These are phyloP conservation scores for Spisula solida DNA, from an alignment of 2,888 invertebrate genomes.

Conservation along the genomic window DNA sequence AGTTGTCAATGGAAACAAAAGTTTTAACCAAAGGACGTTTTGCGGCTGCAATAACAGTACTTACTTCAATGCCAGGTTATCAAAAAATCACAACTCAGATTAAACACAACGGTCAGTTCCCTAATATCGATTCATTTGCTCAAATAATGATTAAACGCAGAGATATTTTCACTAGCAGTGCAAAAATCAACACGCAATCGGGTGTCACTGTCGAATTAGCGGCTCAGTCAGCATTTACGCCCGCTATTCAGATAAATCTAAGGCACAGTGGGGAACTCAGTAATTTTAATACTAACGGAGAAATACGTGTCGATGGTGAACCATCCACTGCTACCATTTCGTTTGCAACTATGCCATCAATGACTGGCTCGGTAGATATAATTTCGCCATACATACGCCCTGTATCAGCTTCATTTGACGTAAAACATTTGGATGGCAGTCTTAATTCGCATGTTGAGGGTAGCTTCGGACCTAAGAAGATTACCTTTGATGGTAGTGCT, in stretches of 20 bases:
- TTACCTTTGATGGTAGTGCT: slow-evolving; percentile 24
- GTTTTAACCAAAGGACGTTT: slow-evolving; percentile 23
- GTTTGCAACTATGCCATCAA: slow-evolving; percentile 34
- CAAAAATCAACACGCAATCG: slow-evolving; percentile 27
- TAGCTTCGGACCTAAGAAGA: slow-evolving; percentile 1
- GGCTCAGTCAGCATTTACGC: slow-evolving; percentile 48
- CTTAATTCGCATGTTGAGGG: slow-evolving; percentile 32
- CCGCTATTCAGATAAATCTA: slow-evolving; percentile 52
- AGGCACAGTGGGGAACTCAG: slow-evolving; percentile 42
- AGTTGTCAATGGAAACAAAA: slow-evolving; percentile 50
- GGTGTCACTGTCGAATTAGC: slow-evolving; percentile 31
- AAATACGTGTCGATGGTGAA: slow-evolving; percentile 52
- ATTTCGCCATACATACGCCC: slow-evolving; percentile 30
- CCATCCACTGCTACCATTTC: slow-evolving; percentile 30
- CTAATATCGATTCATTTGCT: slow-evolving; percentile 33
- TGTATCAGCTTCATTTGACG: slow-evolving; percentile 38
- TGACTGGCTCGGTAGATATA: slow-evolving; percentile 34
- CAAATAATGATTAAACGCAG: slow-evolving; percentile 56
- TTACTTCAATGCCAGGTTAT: slow-evolving; percentile 57
- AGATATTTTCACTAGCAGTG: slow-evolving; percentile 44
- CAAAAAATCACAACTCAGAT: slow-evolving; percentile 44
- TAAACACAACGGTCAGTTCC: slow-evolving; percentile 52
- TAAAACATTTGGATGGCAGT: not conserved
- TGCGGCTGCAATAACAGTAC: slow-evolving; percentile 42
- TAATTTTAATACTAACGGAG: slow-evolving; percentile 53